Evolutionary conservation across 2,113 vertebrate genomes (phyloP).

Genomic region (Leiothrix lutea): DNA sequence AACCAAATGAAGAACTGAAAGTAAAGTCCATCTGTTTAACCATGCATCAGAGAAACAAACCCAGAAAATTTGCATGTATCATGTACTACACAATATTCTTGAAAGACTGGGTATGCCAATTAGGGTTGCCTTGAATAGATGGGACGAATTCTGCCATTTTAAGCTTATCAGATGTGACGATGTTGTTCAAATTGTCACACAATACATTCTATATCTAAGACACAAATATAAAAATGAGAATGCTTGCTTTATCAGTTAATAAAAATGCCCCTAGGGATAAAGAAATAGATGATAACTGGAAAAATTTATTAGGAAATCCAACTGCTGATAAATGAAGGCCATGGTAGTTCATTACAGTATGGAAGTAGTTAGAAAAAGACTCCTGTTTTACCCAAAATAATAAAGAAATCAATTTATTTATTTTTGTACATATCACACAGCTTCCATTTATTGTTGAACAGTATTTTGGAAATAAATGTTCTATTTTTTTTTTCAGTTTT

Average conservation of each 20-base stretch:
- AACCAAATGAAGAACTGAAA: neutral
- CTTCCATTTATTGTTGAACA: constrained; percentile 11
- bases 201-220: constrained; percentile 27
- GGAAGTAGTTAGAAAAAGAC: neutral
- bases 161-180: constrained; percentile 2
- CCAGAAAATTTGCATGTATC: neutral
- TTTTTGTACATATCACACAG: neutral
- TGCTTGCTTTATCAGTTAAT: neutral
- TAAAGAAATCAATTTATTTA: neutral
- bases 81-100: neutral
- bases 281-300: constrained; percentile 33
- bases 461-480: neutral
- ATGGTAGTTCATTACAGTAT: neutral
- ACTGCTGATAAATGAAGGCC: neutral
- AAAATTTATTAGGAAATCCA: neutral
- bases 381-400: neutral
- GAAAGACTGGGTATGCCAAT: neutral
- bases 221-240: constrained; percentile 25
- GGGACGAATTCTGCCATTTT: neutral
- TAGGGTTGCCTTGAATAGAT: neutral
- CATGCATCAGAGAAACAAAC: neutral
- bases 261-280: neutral
- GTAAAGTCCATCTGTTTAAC: neutral
- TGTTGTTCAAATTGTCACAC: constrained; percentile 26
- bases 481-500: neutral